Percentiles rank a stretch among this genome's conserved stretches.
Evolutionary conservation across 1,140 invertebrate species (phyloP).

Genomic region (Calycopis cecrops): DNA sequence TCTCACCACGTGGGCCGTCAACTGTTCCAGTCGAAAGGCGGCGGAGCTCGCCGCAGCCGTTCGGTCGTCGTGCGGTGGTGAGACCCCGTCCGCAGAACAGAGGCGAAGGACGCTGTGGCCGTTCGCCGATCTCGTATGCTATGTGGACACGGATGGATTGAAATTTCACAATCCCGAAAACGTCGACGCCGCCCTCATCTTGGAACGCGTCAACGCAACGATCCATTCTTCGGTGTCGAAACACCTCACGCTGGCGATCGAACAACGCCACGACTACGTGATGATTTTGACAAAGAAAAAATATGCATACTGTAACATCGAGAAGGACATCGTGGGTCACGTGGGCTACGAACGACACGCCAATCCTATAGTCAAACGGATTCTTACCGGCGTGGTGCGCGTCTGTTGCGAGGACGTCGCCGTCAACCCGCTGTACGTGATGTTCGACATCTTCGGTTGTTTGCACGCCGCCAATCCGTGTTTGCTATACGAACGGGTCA

Average conservation of each 20-base stretch:
- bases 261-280: too few species aligned
- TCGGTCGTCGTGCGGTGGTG: too few species aligned
- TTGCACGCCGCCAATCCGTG: slow-evolving; percentile 1
- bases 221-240: too few species aligned
- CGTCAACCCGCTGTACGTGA: too few species aligned
- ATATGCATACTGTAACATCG: neutral
- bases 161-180: neutral
- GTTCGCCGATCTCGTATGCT: slow-evolving; percentile 6
- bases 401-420: too few species aligned
- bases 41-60: neutral
- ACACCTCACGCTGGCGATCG: too few species aligned
- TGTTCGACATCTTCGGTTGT: too few species aligned
- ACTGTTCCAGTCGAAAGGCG: slow-evolving; percentile 12
- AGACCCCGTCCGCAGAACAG: neutral
- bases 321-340: too few species aligned
- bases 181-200: neutral
- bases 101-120: neutral
- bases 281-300: neutral
- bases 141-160: slow-evolving; percentile 19
- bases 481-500: slow-evolving; percentile 10
- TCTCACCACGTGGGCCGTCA: slow-evolving; percentile 11
- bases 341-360: too few species aligned
- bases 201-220: too few species aligned
- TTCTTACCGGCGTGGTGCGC: too few species aligned
- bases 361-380: too few species aligned